Conservation (phyloP, 2,888 invertebrate species). For the Drosophila greeni region DNA sequence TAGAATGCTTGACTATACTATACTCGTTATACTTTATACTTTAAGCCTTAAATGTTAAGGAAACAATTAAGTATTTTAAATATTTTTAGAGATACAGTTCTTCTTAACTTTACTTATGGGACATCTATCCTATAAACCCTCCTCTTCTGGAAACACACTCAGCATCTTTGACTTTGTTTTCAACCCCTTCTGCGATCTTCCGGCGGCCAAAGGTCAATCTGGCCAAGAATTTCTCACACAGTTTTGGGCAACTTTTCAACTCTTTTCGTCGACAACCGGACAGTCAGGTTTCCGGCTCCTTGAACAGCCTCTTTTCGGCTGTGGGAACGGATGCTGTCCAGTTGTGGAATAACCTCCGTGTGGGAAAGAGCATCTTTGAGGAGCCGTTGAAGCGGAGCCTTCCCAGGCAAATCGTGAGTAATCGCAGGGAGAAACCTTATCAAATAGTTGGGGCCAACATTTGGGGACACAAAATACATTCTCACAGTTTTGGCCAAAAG, state of each 20-base stretch:
- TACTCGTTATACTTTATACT: no score
- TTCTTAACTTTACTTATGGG: no score
- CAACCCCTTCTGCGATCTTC: constrained; percentile 55
- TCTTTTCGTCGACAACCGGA: constrained; percentile 59
- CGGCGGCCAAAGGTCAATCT: constrained; percentile 71
- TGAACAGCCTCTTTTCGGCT: constrained; percentile 35
- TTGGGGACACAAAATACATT: constrained; percentile 47
- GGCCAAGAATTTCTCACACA: constrained; percentile 71
- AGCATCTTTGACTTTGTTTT: constrained; percentile 50
- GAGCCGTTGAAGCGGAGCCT: constrained; percentile 1
- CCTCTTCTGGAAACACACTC: constrained; percentile 11
- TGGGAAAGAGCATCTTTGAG: constrained; percentile 45
- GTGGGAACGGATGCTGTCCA: constrained; percentile 62
- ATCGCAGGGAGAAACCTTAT: constrained; percentile 57
- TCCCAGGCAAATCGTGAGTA: constrained; percentile 58
- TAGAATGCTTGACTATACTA: no score
- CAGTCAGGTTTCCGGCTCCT: constrained; percentile 49
- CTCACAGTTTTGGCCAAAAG: not conserved
- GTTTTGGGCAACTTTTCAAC: constrained; percentile 59
- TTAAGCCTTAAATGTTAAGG: no score
- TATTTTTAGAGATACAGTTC: no score
- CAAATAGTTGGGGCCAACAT: constrained; percentile 52
- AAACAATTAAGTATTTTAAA: no score
- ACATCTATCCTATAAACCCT: constrained; percentile 1
- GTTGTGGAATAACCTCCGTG: constrained; percentile 53